Evolutionary conservation across 2,113 vertebrate species (phyloP).

Genomic region (Hypocryptadius cinnamomeus): DNA sequence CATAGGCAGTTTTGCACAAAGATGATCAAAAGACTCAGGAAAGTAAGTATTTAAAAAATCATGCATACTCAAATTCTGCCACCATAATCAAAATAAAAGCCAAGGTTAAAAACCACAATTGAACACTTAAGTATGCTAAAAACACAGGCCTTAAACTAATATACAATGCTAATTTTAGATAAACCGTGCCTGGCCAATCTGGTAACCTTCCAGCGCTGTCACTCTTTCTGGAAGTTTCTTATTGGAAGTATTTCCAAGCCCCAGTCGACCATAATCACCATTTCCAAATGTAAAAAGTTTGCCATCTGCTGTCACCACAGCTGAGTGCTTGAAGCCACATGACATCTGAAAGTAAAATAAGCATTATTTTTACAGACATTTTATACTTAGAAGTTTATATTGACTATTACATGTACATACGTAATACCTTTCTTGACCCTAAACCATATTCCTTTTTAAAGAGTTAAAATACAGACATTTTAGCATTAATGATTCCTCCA

Average conservation of each 20-base stretch:
- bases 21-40: background rate
- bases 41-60: background rate
- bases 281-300: slow-evolving; percentile 83
- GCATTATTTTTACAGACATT: background rate
- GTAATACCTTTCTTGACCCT: background rate
- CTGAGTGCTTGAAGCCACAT: slow-evolving; percentile 83
- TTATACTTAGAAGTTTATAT: background rate
- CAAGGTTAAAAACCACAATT: background rate
- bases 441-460: background rate
- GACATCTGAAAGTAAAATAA: slow-evolving; percentile 72
- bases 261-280: slow-evolving; percentile 79
- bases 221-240: slow-evolving; percentile 84
- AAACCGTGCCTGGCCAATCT: slow-evolving; percentile 78
- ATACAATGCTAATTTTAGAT: background rate
- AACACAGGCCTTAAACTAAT: background rate
- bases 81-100: background rate
- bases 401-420: background rate
- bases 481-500: background rate
- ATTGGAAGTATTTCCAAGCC: slow-evolving; percentile 81
- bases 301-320: slow-evolving; percentile 81
- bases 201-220: slow-evolving; percentile 78
- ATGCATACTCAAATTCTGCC: background rate
- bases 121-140: background rate
- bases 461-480: background rate
- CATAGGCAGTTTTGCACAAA: background rate